Conservation (phyloP, 2,113 vertebrate species). For the Coptodon rendalli region DNA sequence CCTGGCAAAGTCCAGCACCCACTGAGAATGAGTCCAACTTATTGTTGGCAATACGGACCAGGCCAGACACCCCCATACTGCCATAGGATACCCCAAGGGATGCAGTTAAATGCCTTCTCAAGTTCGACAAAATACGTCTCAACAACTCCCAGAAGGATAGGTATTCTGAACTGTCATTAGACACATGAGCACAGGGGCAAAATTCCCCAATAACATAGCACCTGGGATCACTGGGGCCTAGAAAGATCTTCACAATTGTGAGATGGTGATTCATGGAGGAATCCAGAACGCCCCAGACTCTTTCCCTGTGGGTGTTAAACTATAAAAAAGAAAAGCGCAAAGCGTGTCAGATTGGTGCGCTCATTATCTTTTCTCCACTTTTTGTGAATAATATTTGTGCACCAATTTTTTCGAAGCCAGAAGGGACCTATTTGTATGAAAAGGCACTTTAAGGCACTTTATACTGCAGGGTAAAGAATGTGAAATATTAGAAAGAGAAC, state of each 20-base stretch:
- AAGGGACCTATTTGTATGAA: neutral
- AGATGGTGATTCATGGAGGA: neutral
- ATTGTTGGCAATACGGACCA: neutral
- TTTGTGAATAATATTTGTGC: neutral
- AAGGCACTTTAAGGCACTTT: neutral
- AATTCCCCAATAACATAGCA: fast-evolving
- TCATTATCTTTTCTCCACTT: neutral
- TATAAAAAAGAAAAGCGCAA: neutral
- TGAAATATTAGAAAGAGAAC: neutral
- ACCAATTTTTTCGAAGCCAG: neutral
- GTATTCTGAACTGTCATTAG: neutral
- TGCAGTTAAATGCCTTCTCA: neutral
- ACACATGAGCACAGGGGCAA: neutral
- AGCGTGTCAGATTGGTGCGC: neutral
- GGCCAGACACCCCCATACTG: neutral
- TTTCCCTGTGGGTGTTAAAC: neutral
- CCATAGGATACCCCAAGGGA: neutral
- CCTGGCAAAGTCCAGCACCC: neutral
- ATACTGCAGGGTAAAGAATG: neutral
- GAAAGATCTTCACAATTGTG: neutral
- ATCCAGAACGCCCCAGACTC: neutral
- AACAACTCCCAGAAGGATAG: neutral
- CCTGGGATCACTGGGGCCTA: neutral
- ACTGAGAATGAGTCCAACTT: neutral
- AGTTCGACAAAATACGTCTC: neutral